Evolutionary conservation across 2,113 vertebrate genomes (phyloP).

Genomic region (Typhlomys cinereus): DNA sequence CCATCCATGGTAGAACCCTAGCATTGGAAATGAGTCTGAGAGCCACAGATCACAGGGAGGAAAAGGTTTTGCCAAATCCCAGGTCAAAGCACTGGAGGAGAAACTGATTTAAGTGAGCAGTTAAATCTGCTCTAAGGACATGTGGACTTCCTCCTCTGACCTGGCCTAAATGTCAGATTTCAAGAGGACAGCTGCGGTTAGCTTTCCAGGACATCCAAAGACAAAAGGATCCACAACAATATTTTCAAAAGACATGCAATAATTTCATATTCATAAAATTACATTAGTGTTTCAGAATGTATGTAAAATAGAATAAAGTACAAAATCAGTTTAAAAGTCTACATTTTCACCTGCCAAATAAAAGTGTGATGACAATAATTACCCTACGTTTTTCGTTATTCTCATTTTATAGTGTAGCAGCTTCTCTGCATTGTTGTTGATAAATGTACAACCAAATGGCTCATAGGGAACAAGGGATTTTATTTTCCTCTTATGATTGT

Average conservation of each 20-base stretch:
- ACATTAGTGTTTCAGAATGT: neutral
- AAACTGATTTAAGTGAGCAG: neutral
- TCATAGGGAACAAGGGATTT: too few species aligned
- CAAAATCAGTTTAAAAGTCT: slow-evolving; percentile 6
- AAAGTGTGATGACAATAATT: neutral
- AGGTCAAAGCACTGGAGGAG: neutral
- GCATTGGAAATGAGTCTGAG: neutral
- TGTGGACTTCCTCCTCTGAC: neutral
- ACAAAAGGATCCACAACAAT: slow-evolving; percentile 8
- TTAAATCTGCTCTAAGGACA: neutral
- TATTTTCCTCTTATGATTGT: too few species aligned
- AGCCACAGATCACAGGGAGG: neutral
- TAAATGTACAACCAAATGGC: too few species aligned
- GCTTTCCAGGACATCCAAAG: neutral
- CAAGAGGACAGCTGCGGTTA: neutral
- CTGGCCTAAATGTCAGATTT: neutral
- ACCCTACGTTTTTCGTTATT: neutral
- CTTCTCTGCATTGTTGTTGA: too few species aligned
- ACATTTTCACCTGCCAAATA: neutral
- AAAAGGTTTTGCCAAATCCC: neutral
- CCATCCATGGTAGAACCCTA: neutral
- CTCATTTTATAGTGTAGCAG: too few species aligned
- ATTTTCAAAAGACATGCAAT: neutral
- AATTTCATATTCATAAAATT: slow-evolving; percentile 21
- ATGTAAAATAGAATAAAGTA: neutral